phyloP scores from a whole-genome alignment of 1,140 invertebrate genomes.

The Philotrypesis tridentata region DNA sequence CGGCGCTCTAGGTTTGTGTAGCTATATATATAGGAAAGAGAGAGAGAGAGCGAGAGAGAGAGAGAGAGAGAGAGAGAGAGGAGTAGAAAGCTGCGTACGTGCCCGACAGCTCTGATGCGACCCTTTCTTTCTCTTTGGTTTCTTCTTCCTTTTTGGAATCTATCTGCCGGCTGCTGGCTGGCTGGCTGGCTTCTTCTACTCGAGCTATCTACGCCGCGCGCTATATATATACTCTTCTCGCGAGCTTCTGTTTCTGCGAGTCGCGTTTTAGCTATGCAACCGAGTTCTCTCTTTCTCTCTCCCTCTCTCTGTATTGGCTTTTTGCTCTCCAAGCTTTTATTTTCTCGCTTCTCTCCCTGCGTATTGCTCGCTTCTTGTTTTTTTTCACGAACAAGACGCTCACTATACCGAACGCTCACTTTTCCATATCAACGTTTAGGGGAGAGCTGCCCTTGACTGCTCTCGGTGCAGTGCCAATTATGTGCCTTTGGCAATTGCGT shows the following conservation, averaged over 20 bases:
- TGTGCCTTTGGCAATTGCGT: no score
- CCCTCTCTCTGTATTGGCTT: constrained; percentile 16
- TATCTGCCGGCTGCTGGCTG: not conserved
- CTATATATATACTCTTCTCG: not conserved
- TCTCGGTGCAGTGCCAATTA: no score
- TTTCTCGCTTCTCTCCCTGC: not conserved
- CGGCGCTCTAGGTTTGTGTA: no score
- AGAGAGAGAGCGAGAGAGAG: not conserved
- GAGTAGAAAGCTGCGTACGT: constrained; percentile 32
- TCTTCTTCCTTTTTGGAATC: constrained; percentile 3
- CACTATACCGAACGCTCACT: not conserved
- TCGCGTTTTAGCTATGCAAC: not conserved
- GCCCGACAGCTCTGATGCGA: constrained; percentile 43
- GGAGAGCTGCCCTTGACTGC: no score
- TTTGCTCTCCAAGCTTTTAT: constrained; percentile 7
- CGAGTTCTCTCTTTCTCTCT: no score
- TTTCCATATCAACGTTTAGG: not conserved
- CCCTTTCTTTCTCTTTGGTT: not conserved
- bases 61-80: not conserved
- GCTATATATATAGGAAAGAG: not conserved
- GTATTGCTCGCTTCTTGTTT: not conserved
- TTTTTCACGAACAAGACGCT: no score
- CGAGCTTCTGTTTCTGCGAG: constrained; percentile 12
- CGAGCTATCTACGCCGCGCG: not conserved
- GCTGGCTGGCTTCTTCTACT: not conserved